Evolutionary conservation across 2,797 vertebrate genomes (phyloP).

Genomic region (Lerista edwardsae): DNA sequence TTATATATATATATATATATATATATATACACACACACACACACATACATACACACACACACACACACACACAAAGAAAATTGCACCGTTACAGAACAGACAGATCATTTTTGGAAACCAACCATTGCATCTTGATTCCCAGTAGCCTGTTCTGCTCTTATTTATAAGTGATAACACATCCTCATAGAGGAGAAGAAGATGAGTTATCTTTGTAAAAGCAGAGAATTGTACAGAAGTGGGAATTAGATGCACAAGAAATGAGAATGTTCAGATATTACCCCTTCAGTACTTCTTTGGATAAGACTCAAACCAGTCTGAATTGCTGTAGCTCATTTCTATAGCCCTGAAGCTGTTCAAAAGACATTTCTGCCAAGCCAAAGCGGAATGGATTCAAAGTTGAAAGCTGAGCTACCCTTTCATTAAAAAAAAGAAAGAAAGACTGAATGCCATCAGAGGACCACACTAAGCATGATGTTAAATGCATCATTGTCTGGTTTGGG

Average conservation of each 20-base stretch:
- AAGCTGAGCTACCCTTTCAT: too few species aligned
- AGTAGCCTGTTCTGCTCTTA: slow-evolving; percentile 26
- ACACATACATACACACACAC: too few species aligned
- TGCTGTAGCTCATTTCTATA: not conserved
- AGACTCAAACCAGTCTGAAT: not conserved
- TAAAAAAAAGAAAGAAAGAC: too few species aligned
- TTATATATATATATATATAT: slow-evolving; percentile 36
- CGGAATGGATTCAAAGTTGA: not conserved
- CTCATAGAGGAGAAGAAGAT: slow-evolving; percentile 28
- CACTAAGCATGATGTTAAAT: too few species aligned
- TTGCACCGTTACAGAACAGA: slow-evolving; percentile 27
- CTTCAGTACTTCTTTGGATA: not conserved
- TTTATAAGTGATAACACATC: slow-evolving; percentile 31
- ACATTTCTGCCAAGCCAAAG: not conserved
- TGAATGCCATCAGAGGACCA: too few species aligned
- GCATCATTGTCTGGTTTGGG: too few species aligned
- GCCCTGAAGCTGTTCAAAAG: not conserved
- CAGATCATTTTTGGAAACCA: slow-evolving; percentile 54
- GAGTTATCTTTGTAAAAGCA: not conserved
- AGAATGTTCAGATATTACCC: too few species aligned
- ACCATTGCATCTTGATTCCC: slow-evolving; percentile 31
- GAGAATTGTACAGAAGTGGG: too few species aligned
- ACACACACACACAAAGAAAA: too few species aligned
- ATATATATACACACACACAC: too few species aligned
- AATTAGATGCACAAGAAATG: not conserved